phyloP scores from a whole-genome alignment of 2,888 invertebrate species.

The Cotesia congregata region DNA sequence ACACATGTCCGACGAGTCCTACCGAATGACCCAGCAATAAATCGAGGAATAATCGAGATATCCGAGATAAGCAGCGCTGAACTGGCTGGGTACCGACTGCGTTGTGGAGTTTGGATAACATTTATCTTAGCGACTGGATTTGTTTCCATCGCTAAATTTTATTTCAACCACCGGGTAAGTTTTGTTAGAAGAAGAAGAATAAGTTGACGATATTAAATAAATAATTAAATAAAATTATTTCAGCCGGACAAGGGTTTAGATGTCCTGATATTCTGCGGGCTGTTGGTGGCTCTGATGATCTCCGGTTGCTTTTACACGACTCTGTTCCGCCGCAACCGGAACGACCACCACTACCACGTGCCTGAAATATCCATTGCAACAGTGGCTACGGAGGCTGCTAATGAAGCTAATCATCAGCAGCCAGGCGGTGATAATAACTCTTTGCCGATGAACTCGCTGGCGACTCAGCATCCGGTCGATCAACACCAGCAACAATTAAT shows the following conservation, averaged over 20 bases:
- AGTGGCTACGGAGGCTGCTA: not conserved
- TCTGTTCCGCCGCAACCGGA: constrained; percentile 56
- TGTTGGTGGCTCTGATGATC: constrained; percentile 62
- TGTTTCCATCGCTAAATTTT: constrained; percentile 80
- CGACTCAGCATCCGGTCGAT: constrained; percentile 37
- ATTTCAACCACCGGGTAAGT: constrained; percentile 77
- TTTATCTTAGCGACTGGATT: constrained; percentile 80
- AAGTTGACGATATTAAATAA: too few relatives aligned
- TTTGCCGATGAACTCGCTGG: not conserved
- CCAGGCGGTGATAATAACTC: not conserved
- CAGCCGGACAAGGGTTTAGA: constrained; percentile 73
- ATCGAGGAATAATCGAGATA: constrained; percentile 71
- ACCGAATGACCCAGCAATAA: constrained; percentile 31
- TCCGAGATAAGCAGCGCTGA: constrained; percentile 78
- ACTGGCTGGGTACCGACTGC: constrained; percentile 73
- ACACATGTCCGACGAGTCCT: constrained; percentile 44
- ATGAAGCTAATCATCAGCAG: constrained; percentile 27
- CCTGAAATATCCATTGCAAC: constrained; percentile 54
- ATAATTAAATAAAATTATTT: constrained; percentile 6
- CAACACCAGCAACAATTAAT: constrained; percentile 43
- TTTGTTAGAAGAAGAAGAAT: too few relatives aligned
- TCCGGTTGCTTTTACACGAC: constrained; percentile 63
- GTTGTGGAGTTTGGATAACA: constrained; percentile 79
- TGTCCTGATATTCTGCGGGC: constrained; percentile 73
- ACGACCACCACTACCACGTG: constrained; percentile 50